Evolutionary conservation across 2,113 vertebrate species (phyloP), one percentile per base, ranked within the genome.

Genomic region (Gymnarchus niloticus): DNA sequence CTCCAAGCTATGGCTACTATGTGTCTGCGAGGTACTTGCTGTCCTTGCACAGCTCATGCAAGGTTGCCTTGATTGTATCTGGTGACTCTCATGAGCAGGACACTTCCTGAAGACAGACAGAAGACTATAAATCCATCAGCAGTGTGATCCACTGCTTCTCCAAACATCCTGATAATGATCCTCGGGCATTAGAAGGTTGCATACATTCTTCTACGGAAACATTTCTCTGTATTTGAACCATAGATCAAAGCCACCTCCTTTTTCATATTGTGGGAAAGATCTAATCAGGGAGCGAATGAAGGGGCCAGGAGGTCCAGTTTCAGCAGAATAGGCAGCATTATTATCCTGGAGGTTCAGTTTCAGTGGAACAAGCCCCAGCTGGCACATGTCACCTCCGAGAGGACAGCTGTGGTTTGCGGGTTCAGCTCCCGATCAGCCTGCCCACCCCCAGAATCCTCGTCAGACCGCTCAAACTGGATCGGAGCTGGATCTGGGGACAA

Each of bases 311-410:
- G 56, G 49, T 81, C 23, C 77, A 49, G 48, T 90, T 90, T 90
- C 85, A 86, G 44, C 59, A 56, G n/a, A 80, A 56, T 48, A 52
- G 56, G 82, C 88, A 28, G 49, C 82, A 3, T n/a, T 17, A 48
- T 28, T 25, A 44, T n/a, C 84, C 44, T 61, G 87, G 52, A 41
- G 73, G 33, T 76, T n/a, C 77, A 49, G 48, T 90, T 90, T 90
- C 85, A 86, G 44, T 76, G 69, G n/a, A 80, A 56, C 48, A 52
- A 49, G 82, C 88, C 83, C 78, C 78, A 80, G 82, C 87, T 73
- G 86, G 84, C 6, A 56, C 61, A 21, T 23, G 51, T 25, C 44
- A 56, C 57, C 48, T 83, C 49, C 9, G 52, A 51, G 33, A 78
- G 52, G 33, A 85, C 84, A 85, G 84, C 84, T 85, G 84, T 56